phyloP scores from a whole-genome alignment of 2,888 invertebrate species.

The Theretra japonica region DNA sequence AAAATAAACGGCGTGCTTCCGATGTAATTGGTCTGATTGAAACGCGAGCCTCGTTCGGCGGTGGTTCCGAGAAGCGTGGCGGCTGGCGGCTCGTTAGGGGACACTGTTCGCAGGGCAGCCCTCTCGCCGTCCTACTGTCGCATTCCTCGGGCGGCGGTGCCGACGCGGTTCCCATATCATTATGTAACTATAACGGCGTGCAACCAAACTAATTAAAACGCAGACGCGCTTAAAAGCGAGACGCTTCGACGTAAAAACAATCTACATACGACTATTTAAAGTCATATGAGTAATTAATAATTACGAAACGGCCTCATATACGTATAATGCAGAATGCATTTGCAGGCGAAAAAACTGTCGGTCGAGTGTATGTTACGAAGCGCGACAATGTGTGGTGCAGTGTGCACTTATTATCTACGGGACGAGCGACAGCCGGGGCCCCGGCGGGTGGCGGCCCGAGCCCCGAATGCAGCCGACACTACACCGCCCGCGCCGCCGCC shows the following conservation, averaged over 20 bases:
- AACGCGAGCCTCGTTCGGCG: slow-evolving; percentile 74
- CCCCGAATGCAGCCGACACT: slow-evolving; percentile 62
- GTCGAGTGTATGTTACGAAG: slow-evolving; percentile 55
- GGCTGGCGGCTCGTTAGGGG: slow-evolving; percentile 74
- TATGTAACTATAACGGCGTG: slow-evolving; percentile 42
- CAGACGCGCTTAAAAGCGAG: slow-evolving; percentile 27
- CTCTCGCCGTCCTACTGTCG: slow-evolving; percentile 51
- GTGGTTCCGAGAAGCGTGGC: slow-evolving; percentile 73
- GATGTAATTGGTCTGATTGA: slow-evolving; percentile 83
- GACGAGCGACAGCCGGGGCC: slow-evolving; percentile 66
- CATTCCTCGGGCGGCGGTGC: slow-evolving; percentile 49
- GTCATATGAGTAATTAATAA: slow-evolving; percentile 25
- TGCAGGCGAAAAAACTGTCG: slow-evolving; percentile 59
- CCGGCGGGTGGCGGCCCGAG: slow-evolving; percentile 69
- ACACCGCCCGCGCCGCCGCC: slow-evolving; percentile 40
- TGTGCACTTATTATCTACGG: slow-evolving; percentile 78
- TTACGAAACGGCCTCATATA: slow-evolving; percentile 45
- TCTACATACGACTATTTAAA: slow-evolving; percentile 23
- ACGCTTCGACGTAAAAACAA: slow-evolving; percentile 21
- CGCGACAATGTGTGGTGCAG: slow-evolving; percentile 71
- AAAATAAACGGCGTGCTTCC: slow-evolving; percentile 69
- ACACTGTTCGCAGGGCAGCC: slow-evolving; percentile 66
- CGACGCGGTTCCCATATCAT: slow-evolving; percentile 30
- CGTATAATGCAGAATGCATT: slow-evolving; percentile 59
- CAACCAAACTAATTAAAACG: slow-evolving; percentile 30